phyloP scores from a whole-genome alignment of 1,140 invertebrate species.

The Anthonomus grandis region DNA sequence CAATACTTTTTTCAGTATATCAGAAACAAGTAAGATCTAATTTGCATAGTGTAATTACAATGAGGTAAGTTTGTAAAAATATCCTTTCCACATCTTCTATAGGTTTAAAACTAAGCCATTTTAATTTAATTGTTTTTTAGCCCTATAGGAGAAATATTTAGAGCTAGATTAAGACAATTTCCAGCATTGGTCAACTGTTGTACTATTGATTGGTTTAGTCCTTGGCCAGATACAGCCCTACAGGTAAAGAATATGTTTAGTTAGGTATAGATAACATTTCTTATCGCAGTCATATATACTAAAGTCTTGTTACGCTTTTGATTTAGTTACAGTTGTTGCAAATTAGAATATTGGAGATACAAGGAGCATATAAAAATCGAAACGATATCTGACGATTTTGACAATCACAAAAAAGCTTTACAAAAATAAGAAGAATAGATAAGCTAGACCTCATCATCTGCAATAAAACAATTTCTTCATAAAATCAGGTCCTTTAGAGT shows the following conservation, averaged over 20 bases:
- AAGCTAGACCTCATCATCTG: too few relatives aligned
- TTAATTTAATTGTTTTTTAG: conserved; percentile 42
- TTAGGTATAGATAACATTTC: too few relatives aligned
- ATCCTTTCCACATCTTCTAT: not conserved
- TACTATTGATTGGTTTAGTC: conserved; percentile 73
- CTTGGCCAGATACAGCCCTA: conserved; percentile 64
- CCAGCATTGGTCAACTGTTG: conserved; percentile 72
- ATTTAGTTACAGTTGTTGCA: too few relatives aligned
- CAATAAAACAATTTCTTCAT: too few relatives aligned
- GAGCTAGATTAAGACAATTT: conserved; percentile 66
- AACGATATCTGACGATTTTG: too few relatives aligned
- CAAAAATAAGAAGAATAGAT: too few relatives aligned
- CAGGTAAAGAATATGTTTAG: conserved; percentile 52
- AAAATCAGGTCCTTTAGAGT: too few relatives aligned
- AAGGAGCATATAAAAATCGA: too few relatives aligned
- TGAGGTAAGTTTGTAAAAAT: conserved; percentile 53
- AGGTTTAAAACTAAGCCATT: not conserved
- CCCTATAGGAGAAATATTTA: conserved; percentile 65
- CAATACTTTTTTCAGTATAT: conserved; percentile 68
- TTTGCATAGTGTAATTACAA: conserved; percentile 61
- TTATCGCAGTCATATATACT: too few relatives aligned
- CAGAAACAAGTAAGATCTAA: conserved; percentile 63
- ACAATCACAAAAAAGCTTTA: too few relatives aligned
- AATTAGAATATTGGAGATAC: too few relatives aligned
- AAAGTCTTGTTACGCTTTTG: too few relatives aligned